Evolutionary conservation across 2,888 invertebrate species (phyloP), one percentile per base, ranked within the genome.

Genomic region (Notodonta dromedarius): DNA sequence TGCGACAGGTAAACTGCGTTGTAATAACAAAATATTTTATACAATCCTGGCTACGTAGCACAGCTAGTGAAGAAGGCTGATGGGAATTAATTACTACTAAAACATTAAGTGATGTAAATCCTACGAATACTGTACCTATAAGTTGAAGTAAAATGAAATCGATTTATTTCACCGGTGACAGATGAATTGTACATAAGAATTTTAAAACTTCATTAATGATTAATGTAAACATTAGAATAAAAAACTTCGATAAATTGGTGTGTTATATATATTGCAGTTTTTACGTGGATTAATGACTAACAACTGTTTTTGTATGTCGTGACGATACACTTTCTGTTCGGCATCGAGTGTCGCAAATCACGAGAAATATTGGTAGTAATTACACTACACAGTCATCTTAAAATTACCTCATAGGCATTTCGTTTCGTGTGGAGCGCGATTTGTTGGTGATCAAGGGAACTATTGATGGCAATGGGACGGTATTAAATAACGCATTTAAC

Each of bases 291-390:
- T 32, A 55, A 59, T 62, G 62, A 69, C 62, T 64, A 60, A 57
- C 24, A 61, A 13, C 14, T 24, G 50, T 13, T 63, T 70, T 61
- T 65, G 63, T 66, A 24, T 54, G 56, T 59, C 24, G 24, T 67
- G 62, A 67, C 55, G 61, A 60, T 57, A 54, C 24, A 69, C 69
- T 73, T 73, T 73, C 67, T 67, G 69, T 57, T 54, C 50, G 58
- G 24, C 54, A 48, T 50, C 13, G 54, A 69, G 63, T 63, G 70
- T 61, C 59, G 54, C 62, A 54, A 73, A 66, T 62, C 65, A 63
- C 54, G 58, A 57, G 48, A 58, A 61, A 11, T 32, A 52, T 52
- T 61, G 32, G 50, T 73, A 60, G 62, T 66, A 40, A 48, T 48
- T 1, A 42, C 48, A 24, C 14, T 51, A 51, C 62, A 63, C 57